These are phyloP conservation scores for Pseudopleuronectes americanus DNA, from an alignment of 2,797 vertebrate species.

Conservation along the genomic window DNA sequence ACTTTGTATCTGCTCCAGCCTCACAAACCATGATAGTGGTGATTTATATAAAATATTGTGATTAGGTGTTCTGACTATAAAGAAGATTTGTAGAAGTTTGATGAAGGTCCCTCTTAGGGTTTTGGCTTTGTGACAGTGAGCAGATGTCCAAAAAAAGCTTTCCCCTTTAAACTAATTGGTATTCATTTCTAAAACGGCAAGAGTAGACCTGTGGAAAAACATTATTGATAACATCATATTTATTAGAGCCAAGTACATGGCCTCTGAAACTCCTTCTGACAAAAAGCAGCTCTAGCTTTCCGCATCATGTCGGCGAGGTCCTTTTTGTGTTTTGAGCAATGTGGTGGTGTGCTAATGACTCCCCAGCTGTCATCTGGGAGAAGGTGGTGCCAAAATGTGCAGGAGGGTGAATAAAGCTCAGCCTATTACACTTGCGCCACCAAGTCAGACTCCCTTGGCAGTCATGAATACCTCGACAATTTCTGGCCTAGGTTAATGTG, in stretches of 20 bases:
- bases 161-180: background rate
- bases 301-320: slow-evolving; percentile 17
- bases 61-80: no score
- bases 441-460: slow-evolving; percentile 34
- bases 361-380: slow-evolving; percentile 68
- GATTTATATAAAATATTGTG: background rate
- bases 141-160: background rate
- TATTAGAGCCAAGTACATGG: slow-evolving; percentile 5
- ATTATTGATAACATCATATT: slow-evolving; percentile 12
- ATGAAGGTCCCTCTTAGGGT: no score
- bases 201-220: background rate
- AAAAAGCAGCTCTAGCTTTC: slow-evolving; percentile 17
- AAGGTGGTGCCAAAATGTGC: slow-evolving; percentile 49
- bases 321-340: slow-evolving; percentile 54
- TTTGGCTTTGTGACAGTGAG: no score
- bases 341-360: slow-evolving; percentile 61
- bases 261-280: background rate
- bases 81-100: no score
- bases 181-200: background rate
- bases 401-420: slow-evolving; percentile 47
- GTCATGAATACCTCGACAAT: slow-evolving; percentile 41
- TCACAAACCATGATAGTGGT: background rate
- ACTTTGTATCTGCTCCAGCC: background rate
- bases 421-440: slow-evolving; percentile 43
- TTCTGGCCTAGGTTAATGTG: slow-evolving; percentile 44